These are phyloP conservation scores for Rhegmatorhina hoffmannsi DNA, from an alignment of 2,113 vertebrate genomes.

Conservation along the genomic window DNA sequence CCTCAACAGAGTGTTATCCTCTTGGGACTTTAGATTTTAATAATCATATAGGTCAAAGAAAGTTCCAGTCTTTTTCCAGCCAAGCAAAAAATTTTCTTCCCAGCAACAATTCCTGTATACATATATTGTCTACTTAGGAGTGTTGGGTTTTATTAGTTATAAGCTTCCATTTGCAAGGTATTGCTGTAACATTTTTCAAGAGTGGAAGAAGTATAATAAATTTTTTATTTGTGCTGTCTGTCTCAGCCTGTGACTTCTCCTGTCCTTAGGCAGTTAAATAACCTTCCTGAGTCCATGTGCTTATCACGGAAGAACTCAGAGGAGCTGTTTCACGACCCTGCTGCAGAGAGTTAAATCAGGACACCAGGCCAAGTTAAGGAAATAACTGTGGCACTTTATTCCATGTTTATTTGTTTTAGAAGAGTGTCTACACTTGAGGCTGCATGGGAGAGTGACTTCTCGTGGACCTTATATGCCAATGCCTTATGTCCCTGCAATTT, in stretches of 20 bases:
- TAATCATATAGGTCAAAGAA: background rate
- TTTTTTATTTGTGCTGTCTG: background rate
- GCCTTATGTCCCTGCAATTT: background rate
- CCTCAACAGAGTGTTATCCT: background rate
- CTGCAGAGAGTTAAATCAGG: background rate
- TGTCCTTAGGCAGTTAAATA: background rate
- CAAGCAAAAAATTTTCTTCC: background rate
- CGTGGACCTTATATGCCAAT: background rate
- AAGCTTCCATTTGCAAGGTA: background rate
- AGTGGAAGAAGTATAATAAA: background rate
- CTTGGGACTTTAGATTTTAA: background rate
- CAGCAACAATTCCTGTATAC: background rate
- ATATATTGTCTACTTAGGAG: accelerated
- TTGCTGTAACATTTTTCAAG: background rate
- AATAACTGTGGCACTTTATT: background rate
- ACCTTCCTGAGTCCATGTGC: background rate
- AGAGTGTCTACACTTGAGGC: background rate
- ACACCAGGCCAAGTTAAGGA: background rate
- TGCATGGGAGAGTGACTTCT: background rate
- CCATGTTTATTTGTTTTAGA: background rate
- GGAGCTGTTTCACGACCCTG: background rate
- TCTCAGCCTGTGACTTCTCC: background rate
- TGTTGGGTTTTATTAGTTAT: background rate
- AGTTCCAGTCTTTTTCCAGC: background rate
- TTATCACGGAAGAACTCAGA: background rate